A percentile compares a stretch with the other conserved stretches of the same genome.
phyloP scores from a whole-genome alignment of 1,140 invertebrate genomes.

The Stenopsyche tienmushanensis region DNA sequence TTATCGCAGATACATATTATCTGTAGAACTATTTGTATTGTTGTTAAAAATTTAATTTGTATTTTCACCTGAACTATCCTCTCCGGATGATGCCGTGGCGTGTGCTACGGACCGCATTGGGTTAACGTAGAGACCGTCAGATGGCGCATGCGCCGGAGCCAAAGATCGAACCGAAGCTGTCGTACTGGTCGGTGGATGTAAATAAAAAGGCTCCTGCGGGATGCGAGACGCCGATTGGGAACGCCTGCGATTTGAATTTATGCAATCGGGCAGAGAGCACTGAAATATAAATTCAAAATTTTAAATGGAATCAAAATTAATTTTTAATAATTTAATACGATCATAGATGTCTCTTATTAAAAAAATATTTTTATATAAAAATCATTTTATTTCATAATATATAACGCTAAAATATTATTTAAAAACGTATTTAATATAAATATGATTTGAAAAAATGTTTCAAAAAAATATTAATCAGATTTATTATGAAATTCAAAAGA shows the following conservation, averaged over 20 bases:
- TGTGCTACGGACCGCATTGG: constrained; percentile 63
- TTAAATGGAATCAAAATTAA: no score
- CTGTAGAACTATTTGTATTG: no score
- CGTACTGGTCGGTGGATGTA: constrained; percentile 63
- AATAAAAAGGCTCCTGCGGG: constrained; percentile 67
- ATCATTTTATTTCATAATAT: not conserved
- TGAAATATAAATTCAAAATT: no score
- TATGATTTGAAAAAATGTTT: not conserved
- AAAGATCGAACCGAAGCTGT: constrained; percentile 43
- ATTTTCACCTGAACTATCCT: constrained; percentile 52
- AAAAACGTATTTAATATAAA: not conserved
- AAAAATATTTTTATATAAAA: constrained; percentile 9
- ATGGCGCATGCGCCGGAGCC: constrained; percentile 57
- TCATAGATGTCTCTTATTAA: no score
- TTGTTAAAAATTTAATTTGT: no score
- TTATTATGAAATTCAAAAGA: no score
- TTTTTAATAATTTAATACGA: not conserved
- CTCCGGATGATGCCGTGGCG: constrained; percentile 49
- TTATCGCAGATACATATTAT: no score
- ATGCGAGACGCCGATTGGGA: constrained; percentile 41
- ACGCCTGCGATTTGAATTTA: constrained; percentile 53
- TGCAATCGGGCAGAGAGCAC: constrained; percentile 57
- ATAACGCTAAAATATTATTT: no score
- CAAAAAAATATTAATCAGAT: not conserved
- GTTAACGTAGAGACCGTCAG: constrained; percentile 79